Evolutionary conservation across 1,140 invertebrate species (phyloP), one percentile per base, ranked within the genome.

Genomic region (Heliothis subflexa): DNA sequence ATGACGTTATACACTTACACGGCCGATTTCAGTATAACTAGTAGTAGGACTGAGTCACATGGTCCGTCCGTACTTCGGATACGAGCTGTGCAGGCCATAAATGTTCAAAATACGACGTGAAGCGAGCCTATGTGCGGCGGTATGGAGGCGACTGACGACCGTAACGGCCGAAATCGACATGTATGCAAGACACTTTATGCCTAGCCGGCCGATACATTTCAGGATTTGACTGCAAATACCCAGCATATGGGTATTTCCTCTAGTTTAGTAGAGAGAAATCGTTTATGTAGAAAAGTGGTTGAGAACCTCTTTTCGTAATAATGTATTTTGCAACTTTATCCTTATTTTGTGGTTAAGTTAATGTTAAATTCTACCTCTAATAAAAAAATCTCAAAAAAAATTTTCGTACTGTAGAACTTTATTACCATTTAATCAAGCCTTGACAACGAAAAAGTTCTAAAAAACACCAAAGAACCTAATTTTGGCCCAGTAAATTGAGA

Each of bases 141-240:
- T 28, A 50, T n/a, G 66, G 47, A 52, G 21, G 13, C 66, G 66
- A 70, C 18, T 25, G 66, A 70, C 47, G 66, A 70, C 66, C 45
- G 47, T 70, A 50, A 70, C 47, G 66, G 5, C 21, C 47, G 66
- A 14, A 70, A 50, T 70, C 66, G 66, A 70, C 66, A 50, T 70
- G 66, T 70, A 70, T 70, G 66, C 66, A 50, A 50, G 66, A 70
- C 66, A 70, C 66, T 70, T 70, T 70, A 70, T 70, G 66, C 66
- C 66, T 25, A 28, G 45, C 47, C 21, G 18, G 18, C n/a, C 66
- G 66, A 70, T 70, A 70, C 45, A 28, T 70, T 50, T 28, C 47
- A 52, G 66, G 66, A 52, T 70, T 70, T n/a, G 16, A 12, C 66
- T 70, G 66, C 2, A 70, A 28, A 50, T 52, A 16, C 21, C 40